Evolutionary conservation across 2,888 invertebrate species (phyloP).

Genomic region (Fragum whitleyi): DNA sequence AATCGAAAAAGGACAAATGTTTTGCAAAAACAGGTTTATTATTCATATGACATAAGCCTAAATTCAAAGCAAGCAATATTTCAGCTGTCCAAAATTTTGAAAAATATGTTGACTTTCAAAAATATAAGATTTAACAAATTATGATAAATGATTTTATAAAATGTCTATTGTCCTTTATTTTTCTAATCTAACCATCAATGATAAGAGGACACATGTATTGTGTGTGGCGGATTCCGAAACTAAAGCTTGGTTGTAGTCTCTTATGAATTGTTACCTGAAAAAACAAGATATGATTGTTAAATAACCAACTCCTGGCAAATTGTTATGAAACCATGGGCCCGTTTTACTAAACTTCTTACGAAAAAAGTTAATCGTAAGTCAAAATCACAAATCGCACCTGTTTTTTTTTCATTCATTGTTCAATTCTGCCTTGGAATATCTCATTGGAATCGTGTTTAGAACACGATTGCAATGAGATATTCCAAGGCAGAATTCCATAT

Average conservation of each 20-base stretch:
- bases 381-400: too few species aligned
- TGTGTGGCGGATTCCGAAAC: conserved; percentile 86
- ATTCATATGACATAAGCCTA: neutral
- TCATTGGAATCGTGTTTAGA: too few species aligned
- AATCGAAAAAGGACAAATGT: too few species aligned
- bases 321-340: too few species aligned
- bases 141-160: conserved; percentile 2
- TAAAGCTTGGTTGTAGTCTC: conserved; percentile 81
- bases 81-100: neutral
- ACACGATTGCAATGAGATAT: too few species aligned
- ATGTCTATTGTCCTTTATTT: neutral
- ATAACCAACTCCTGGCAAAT: neutral
- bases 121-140: neutral
- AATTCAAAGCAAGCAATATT: neutral
- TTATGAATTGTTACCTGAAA: conserved; percentile 79
- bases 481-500: too few species aligned
- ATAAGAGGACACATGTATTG: conserved; percentile 83
- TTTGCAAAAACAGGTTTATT: too few species aligned
- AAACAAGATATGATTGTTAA: conserved; percentile 12
- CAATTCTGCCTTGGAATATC: too few species aligned
- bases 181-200: conserved; percentile 66
- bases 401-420: too few species aligned
- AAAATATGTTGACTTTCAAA: neutral
- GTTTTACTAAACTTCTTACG: too few species aligned
- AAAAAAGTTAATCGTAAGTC: too few species aligned